A percentile compares a stretch with the other conserved stretches of the same genome.
Conservation (phyloP, 2,888 invertebrate genomes). For the Drosophila meridiana region DNA sequence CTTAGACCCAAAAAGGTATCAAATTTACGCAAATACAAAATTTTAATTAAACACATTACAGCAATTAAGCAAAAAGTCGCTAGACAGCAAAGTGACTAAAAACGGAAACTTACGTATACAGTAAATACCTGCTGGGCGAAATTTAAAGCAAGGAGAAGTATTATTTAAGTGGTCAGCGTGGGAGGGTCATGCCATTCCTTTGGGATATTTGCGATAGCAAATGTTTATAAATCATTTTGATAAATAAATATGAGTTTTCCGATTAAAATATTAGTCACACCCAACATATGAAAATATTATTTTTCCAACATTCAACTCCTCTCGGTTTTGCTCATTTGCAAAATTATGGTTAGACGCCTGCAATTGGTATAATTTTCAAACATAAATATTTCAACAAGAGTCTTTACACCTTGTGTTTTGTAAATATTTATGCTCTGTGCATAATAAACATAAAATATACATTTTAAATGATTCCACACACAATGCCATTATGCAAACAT, state of each 20-base stretch:
- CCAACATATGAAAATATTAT: not conserved
- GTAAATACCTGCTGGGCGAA: not conserved
- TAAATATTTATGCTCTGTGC: conserved; percentile 15
- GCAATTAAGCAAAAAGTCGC: conserved; percentile 51
- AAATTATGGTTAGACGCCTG: conserved; percentile 12
- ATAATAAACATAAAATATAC: conserved; percentile 29
- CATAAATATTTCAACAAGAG: conserved; percentile 34
- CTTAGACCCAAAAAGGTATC: conserved; percentile 41
- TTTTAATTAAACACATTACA: conserved; percentile 73
- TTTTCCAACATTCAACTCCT: not conserved
- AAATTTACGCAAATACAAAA: conserved; percentile 49
- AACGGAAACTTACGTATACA: not conserved
- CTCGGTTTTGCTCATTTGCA: not conserved
- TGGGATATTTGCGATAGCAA: not conserved
- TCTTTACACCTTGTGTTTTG: conserved; percentile 24
- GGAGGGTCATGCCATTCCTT: not conserved
- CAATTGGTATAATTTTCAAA: conserved; percentile 14
- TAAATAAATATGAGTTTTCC: not conserved
- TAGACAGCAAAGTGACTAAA: conserved; percentile 23
- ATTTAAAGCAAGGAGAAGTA: not conserved
- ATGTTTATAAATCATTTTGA: conserved; percentile 1
- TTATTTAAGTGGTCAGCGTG: not conserved
- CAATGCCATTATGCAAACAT: not conserved
- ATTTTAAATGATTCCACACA: conserved; percentile 32
- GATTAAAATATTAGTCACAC: not conserved